Conservation (phyloP, 1,140 invertebrate genomes). For the Drosophila micromelanica region DNA sequence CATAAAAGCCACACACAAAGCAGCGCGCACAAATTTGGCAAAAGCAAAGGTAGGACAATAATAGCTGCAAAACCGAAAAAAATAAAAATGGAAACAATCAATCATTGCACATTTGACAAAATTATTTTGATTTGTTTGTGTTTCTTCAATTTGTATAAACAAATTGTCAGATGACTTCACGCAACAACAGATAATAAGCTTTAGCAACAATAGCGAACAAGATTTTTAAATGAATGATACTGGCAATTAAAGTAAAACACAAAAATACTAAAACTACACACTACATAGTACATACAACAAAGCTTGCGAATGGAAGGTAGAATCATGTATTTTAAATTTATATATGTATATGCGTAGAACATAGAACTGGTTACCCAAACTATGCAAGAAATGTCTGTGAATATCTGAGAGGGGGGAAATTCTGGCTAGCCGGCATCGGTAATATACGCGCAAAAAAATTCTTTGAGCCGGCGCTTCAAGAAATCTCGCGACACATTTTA, state of each 20-base stretch:
- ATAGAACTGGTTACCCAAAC: slow-evolving; percentile 28
- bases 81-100: slow-evolving; percentile 58
- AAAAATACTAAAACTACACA: slow-evolving; percentile 37
- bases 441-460: neutral
- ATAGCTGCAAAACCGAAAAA: slow-evolving; percentile 31
- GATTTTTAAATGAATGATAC: slow-evolving; percentile 61
- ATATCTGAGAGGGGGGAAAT: slow-evolving; percentile 10
- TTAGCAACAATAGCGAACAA: slow-evolving; percentile 43
- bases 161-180: slow-evolving; percentile 77
- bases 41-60: slow-evolving; percentile 9
- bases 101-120: slow-evolving; percentile 57
- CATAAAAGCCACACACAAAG: slow-evolving; percentile 41
- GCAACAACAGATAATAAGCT: slow-evolving; percentile 53
- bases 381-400: slow-evolving; percentile 5
- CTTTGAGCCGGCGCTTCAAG: slow-evolving; percentile 40
- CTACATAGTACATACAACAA: too few relatives aligned
- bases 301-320: neutral
- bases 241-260: slow-evolving; percentile 40
- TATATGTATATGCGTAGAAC: neutral
- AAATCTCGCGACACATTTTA: slow-evolving; percentile 63
- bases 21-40: slow-evolving; percentile 42
- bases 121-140: slow-evolving; percentile 55
- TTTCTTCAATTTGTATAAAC: slow-evolving; percentile 64
- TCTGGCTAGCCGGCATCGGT: slow-evolving; percentile 17
- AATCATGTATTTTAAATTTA: neutral